A percentile compares a stretch with the other conserved stretches of the same genome.
Conservation (phyloP, 2,797 vertebrate species). For the Cuniculus paca region DNA sequence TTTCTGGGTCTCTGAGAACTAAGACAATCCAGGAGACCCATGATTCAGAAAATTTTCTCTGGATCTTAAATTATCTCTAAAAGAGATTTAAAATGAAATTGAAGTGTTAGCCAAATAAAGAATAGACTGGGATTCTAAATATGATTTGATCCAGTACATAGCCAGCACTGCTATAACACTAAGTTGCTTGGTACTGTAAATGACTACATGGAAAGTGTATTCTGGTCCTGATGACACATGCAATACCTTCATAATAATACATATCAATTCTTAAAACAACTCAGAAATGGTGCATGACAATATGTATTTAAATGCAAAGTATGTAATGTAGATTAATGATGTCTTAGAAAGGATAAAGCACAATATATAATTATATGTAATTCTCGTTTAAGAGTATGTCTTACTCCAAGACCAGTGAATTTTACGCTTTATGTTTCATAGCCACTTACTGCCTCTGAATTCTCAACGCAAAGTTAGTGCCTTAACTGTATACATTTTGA, state of each 20-base stretch:
- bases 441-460: background rate
- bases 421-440: background rate
- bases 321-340: background rate
- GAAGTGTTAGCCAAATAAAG: background rate
- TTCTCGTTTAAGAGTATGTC: background rate
- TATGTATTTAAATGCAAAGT: slow-evolving; percentile 12
- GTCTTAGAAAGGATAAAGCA: background rate
- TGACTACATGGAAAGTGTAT: background rate
- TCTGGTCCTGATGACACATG: background rate
- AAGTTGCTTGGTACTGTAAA: no score
- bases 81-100: background rate
- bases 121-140: background rate
- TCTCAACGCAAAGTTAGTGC: background rate
- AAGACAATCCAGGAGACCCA: background rate
- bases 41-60: background rate
- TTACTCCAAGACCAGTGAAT: background rate
- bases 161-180: background rate
- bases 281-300: background rate
- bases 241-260: background rate
- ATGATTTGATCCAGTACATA: background rate
- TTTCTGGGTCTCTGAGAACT: no score
- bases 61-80: background rate
- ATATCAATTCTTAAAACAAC: background rate
- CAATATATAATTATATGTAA: background rate
- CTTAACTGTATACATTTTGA: background rate